Evolutionary conservation across 35 echinoderm and acorn worm species (phyloP).

Genomic region (Heliocidaris tuberculata): DNA sequence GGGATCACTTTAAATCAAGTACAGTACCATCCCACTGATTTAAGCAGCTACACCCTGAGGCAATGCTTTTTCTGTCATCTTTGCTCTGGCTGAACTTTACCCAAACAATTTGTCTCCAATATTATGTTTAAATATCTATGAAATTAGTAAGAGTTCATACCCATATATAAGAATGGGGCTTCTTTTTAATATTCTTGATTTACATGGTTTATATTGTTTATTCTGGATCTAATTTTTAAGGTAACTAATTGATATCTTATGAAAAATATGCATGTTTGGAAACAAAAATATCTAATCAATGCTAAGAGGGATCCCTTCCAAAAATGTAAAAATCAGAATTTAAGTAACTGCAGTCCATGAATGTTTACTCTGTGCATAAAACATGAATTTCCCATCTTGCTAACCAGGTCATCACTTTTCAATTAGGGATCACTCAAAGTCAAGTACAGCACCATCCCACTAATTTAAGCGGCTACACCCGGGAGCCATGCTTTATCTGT

Average conservation of each 20-base stretch:
- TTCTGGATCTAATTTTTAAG: background rate
- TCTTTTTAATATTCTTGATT: no score
- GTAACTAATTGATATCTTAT: background rate
- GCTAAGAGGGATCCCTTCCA: background rate
- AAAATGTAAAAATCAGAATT: background rate
- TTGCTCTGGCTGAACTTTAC: background rate
- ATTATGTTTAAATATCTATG: no score
- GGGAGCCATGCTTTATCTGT: background rate
- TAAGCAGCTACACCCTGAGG: background rate
- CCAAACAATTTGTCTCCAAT: background rate
- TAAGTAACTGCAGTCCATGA: background rate
- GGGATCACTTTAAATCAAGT: background rate
- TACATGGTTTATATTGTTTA: no score
- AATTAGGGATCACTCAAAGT: constrained; percentile 31
- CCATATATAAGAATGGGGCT: no score
- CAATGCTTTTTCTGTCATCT: background rate
- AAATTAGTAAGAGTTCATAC: no score
- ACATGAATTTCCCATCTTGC: background rate
- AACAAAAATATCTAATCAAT: background rate
- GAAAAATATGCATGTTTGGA: background rate
- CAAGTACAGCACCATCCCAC: background rate
- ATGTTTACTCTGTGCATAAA: background rate
- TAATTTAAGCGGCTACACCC: background rate
- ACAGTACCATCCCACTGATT: background rate
- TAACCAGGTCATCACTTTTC: background rate